Percentiles rank a stretch among this genome's conserved stretches.
Evolutionary conservation across 2,113 vertebrate genomes (phyloP).

Genomic region (Orycteropus afer): DNA sequence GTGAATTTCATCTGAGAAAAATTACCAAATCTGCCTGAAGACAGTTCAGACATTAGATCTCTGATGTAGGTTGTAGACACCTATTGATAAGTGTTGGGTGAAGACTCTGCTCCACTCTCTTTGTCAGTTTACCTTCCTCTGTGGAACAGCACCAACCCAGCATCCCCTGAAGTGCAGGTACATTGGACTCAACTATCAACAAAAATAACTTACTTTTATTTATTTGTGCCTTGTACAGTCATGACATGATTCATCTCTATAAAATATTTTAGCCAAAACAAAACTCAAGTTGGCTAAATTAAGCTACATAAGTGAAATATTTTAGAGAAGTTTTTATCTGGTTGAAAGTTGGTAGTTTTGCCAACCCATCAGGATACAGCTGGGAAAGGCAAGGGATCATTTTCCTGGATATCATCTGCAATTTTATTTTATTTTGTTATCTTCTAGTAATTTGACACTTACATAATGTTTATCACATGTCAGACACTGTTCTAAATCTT

Average conservation of each 20-base stretch:
- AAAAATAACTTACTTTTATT: not conserved
- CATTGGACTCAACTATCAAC: not conserved
- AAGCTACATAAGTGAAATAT: not conserved
- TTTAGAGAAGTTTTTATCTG: not conserved
- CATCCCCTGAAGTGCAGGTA: not conserved
- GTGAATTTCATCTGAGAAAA: not conserved
- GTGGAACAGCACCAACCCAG: slow-evolving; percentile 32
- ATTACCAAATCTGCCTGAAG: not conserved
- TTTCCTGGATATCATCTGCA: not conserved
- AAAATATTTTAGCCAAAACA: not conserved
- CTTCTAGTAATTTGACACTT: not conserved
- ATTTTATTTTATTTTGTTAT: not conserved
- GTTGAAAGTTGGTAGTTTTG: not conserved
- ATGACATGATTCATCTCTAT: not conserved
- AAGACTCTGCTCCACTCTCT: rapidly evolving
- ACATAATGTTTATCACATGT: not conserved
- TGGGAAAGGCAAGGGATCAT: not conserved
- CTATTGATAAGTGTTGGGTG: not conserved
- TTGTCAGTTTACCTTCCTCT: not conserved
- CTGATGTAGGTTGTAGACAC: not conserved
- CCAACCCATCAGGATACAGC: not conserved
- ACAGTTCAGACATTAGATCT: not conserved
- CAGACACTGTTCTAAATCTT: slow-evolving; percentile 10
- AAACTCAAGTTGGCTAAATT: not conserved
- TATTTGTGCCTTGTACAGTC: not conserved